These are phyloP conservation scores for Rhodeus uyekii DNA, from an alignment of 2,797 vertebrate genomes.

Conservation along the genomic window DNA sequence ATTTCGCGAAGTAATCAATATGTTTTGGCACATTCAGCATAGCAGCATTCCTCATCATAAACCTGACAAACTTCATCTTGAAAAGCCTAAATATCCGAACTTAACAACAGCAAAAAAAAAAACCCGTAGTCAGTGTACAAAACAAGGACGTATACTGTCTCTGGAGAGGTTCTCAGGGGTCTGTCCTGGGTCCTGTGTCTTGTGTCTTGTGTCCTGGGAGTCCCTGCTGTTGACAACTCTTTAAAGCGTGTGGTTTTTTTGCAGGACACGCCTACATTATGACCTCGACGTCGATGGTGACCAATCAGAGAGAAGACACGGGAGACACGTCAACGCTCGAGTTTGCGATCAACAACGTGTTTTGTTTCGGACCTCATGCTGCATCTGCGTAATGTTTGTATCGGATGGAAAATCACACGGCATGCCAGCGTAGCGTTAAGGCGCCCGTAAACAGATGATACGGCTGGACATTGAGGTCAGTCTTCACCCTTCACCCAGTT, in stretches of 20 bases:
- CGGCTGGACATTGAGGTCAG: background rate
- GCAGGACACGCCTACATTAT: background rate
- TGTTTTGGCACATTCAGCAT: slow-evolving; percentile 78
- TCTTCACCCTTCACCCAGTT: slow-evolving; percentile 29
- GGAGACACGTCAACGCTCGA: background rate
- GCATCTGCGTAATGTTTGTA: background rate
- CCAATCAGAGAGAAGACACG: slow-evolving; percentile 11
- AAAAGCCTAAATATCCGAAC: background rate
- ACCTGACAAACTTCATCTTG: slow-evolving; percentile 79
- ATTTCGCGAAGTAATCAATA: slow-evolving; percentile 84
- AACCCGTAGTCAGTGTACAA: background rate
- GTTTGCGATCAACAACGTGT: slow-evolving; percentile 5
- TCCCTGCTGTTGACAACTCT: slow-evolving; percentile 16
- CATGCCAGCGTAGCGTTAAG: background rate
- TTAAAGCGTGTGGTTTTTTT: slow-evolving; percentile 14
- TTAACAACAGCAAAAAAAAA: background rate
- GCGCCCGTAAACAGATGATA: background rate
- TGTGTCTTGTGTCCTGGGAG: background rate
- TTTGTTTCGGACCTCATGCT: background rate
- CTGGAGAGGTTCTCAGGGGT: background rate
- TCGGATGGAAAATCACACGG: background rate
- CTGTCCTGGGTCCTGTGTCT: background rate
- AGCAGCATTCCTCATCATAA: slow-evolving; percentile 76
- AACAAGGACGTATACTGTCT: background rate
- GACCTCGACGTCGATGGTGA: background rate